Base-by-base conservation (phyloP, 1,140 invertebrate genomes). In the Monomorium pharaonis region DNA sequence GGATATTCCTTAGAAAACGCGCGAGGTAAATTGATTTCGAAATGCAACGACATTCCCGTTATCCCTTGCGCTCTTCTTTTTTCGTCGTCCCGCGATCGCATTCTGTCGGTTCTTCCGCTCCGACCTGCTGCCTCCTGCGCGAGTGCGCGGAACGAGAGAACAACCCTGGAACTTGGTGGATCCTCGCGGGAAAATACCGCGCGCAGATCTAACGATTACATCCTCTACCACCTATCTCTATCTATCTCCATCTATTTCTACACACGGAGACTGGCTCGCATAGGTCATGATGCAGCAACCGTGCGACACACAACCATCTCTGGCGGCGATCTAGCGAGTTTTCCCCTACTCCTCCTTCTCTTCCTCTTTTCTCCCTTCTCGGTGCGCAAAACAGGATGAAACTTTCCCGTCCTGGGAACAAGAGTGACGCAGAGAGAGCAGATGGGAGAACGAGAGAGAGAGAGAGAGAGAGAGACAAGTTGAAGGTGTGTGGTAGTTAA, bases 331-430 rank as follows among this genome's bases (percentile, higher is more conserved):
- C 58, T 74, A 67, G 47, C 14, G 42, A 60, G 33, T 44, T 76
- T 54, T 27, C n/a, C 2, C 4, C 47, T 42, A 6, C n/a, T 1
- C 7, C 76, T 27, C 5, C 70, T 42, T 12, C 10, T 5, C 51
- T 58, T 9, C 6, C 14, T 21, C 67, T 33, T 4, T 58, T 42
- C 16, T 70, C 75, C 12, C 58, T 54, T 30, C 56, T 21, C 49
- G 6, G n/a, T 21, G 78, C 70, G 89, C 86, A 91, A 91, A 92
- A 91, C 85, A 91, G 89, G 88, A 81, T 84, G 89, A 91, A 92
- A 92, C 86, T 92, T 92, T 92, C 88, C 37, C 37, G 77, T 91
- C 69, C 80, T 74, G 86, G 51, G 62, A 72, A 84, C 49, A 74
- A 47, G 58, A 51, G 60, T 49, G 51, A 10, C 18, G 16, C 24